Evolutionary conservation across 1,140 invertebrate genomes (phyloP), one percentile per base, ranked within the genome.

Genomic region (Drosophila ambigua): DNA sequence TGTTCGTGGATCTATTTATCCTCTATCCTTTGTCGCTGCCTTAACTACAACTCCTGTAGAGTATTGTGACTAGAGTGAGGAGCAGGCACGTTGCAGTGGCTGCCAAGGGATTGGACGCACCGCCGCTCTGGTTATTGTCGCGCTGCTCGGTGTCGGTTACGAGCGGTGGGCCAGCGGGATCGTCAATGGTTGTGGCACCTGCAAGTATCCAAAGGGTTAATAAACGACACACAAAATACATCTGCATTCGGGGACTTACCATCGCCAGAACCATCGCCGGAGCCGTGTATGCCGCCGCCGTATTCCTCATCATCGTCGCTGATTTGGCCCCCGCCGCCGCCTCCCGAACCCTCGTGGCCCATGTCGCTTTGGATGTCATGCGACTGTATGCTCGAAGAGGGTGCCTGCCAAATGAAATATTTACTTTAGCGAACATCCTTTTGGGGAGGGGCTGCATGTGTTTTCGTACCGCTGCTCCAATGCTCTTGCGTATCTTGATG

Each of bases 341-440:
- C 20, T 20, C 20, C 91, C 23, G 91, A 90, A 9, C 88, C 83
- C 66, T 91, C 82, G 51, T 69, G 89, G n/a, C 91, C 91, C 91
- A 92, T 92, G 41, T 92, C 91, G 48, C 83, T 89, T 67, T 92
- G 91, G 45, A 92, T 90, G 41, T 92, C 91, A 20, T 87, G 82
- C 48, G 68, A 64, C 51, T 81, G 79, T 55, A 77, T 46, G 46
- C 63, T 59, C 24, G 50, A 49, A 7, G 66, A 54, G 2, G 90
- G 89, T 53, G 85, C 62, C 91, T 92, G 11, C 16, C n/a, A 9
- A 20, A 15, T 20, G 4, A 4, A 35, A 15, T 8, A 15, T 2
- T 3, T 2, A 13, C 15, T 67, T 20, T 35, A 35, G 31, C 6
- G 26, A 48, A 6, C 15, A n/a, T 28, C 0, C 4, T 23, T 28